Base-by-base conservation (phyloP, 2,113 vertebrate genomes). In the Mystacornis crossleyi region DNA sequence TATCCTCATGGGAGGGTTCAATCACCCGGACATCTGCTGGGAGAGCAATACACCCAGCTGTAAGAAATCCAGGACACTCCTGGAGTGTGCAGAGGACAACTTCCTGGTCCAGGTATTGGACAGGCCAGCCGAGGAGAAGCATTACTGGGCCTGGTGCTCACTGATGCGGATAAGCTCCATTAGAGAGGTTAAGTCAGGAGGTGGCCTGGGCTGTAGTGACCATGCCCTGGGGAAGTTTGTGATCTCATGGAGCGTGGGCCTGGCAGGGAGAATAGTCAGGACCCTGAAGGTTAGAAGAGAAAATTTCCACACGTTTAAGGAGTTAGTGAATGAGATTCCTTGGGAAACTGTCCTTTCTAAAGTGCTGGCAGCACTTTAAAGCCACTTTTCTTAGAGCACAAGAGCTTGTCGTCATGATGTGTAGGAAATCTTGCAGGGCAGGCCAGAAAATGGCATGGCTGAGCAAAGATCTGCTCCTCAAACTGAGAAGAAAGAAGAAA, bases 191-290 rank as follows among this genome's bases (percentile, higher is more conserved):
- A 18, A 33, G 48, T 33, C 48, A 47, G 58, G 23, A 28, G 1
- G 2, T 40, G 23, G 40, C 40, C 40, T 55, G 40, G 69, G 40
- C 50, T 55, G n/a, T 10, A 15, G 18, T 23, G 50, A 65, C 45
- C 9, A 9, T 40, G 29, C 12, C 29, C 60, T n/a, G 50, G 19
- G 40, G 24, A 55, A 74, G 54, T 54, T 3, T 0, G 1, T 64
- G 40, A 28, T 24, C 23, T 55, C 9, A 9, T 19, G 50, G 50
- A 40, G 12, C 0, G 0, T 48, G 34, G 29, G 42, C 29, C 42
- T 65, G 29, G 42, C 19, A 65, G n/a, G 9, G 34, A 74, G 9
- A 48, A 40, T 10, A 10, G 18, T 40, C 50, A 47, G n/a, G n/a
- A 40, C 4, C 28, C 9, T 42, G 40, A 65, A 65, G 42, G 7